Evolutionary conservation across 1,140 invertebrate genomes (phyloP), one percentile per base, ranked within the genome.

Genomic region (Drosophila arawakana): DNA sequence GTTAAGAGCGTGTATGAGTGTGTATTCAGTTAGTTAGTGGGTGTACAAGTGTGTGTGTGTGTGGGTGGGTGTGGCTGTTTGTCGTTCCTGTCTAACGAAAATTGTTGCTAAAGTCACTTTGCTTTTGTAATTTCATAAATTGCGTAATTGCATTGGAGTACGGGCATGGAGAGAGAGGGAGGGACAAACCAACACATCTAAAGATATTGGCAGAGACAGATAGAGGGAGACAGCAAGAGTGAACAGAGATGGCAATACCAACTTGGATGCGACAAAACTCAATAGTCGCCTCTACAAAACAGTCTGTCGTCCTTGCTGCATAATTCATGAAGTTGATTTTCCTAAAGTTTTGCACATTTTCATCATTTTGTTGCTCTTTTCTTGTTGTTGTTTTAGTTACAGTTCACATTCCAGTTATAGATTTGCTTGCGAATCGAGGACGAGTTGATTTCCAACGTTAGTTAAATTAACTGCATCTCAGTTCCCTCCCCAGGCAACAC

Each of bases 41-140:
- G 41, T 7, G 25, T 39, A 18, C 43, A 1, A 34, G 11, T 70
- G 43, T 43, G 43, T 55, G 7, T 49, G 30, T 59, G 37, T 58
- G 30, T 44, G 46, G 52, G 4, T 44, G 21, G 54, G 52, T 47
- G 57, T 49, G n/a, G 30, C 2, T 30, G 44, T 37, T 35, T 34
- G 35, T 21, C 13, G 58, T 47, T 50, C 46, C 30, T 10, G 21
- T 25, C 47, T 66, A 60, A 73, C 49, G 63, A 62, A 69, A 73
- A 76, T 66, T 73, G 80, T 76, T 76, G 60, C 62, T 49, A 60
- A 82, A 81, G 70, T 74, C 76, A 79, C 59, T 69, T 66, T 69
- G 60, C 55, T 55, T 57, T 83, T 37, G 63, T 79, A 83, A 83
- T 83, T 79, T 76, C 63, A 83, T 76, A 83, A 83, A 79, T 83